These are phyloP conservation scores for Xylophagus ater DNA, from an alignment of 2,888 invertebrate genomes.

Conservation along the genomic window DNA sequence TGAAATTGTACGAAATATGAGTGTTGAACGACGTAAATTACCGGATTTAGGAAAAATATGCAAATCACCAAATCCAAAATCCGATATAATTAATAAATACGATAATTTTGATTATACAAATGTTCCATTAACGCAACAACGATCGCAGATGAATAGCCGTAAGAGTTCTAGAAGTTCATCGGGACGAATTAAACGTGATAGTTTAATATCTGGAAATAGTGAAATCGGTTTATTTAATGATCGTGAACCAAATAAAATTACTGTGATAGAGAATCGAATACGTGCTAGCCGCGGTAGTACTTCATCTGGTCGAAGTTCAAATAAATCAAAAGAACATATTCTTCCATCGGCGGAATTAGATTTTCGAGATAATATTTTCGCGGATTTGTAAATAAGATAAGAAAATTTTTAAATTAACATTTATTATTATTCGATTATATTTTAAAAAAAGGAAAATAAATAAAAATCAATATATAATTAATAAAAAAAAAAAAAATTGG, in stretches of 20 bases:
- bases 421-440: too few relatives aligned
- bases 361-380: constrained; percentile 38
- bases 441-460: too few relatives aligned
- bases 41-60: constrained; percentile 35
- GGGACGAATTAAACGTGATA: constrained; percentile 28
- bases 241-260: constrained; percentile 27
- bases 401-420: too few relatives aligned
- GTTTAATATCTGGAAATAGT: constrained; percentile 32
- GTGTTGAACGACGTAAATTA: constrained; percentile 26
- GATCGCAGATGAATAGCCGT: constrained; percentile 27
- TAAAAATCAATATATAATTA: too few relatives aligned
- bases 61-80: constrained; percentile 33
- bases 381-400: constrained; percentile 29
- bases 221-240: constrained; percentile 36
- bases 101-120: constrained; percentile 17
- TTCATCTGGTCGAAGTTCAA: constrained; percentile 30
- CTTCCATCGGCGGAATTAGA: constrained; percentile 25
- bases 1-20: constrained; percentile 24
- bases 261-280: constrained; percentile 31
- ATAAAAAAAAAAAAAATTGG: too few relatives aligned
- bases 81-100: constrained; percentile 26
- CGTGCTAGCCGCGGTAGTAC: constrained; percentile 1
- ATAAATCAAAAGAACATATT: constrained; percentile 33
- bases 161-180: constrained; percentile 27
- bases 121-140: constrained; percentile 17